phyloP scores from a whole-genome alignment of 2,888 invertebrate genomes.

The Oligia strigilis region DNA sequence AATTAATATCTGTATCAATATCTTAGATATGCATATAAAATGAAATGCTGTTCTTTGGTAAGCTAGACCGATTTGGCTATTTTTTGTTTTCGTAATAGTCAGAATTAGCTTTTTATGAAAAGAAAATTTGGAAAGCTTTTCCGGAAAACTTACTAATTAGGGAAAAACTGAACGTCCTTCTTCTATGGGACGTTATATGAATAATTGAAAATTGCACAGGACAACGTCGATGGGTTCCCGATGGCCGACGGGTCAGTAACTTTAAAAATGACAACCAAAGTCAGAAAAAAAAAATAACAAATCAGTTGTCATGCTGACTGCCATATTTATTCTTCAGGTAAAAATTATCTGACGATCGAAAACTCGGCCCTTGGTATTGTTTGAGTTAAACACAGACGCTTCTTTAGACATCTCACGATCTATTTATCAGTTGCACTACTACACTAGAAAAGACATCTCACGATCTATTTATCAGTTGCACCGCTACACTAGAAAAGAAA shows the following conservation, averaged over 20 bases:
- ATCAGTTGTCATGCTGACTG: neutral
- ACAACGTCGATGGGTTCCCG: neutral
- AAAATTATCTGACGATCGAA: neutral
- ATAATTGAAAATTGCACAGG: neutral
- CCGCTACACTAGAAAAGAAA: neutral
- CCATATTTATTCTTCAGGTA: neutral
- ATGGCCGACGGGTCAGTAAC: neutral
- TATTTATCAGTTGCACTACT: neutral
- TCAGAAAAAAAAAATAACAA: neutral
- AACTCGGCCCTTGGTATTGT: neutral
- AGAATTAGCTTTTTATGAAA: neutral
- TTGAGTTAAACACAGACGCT: neutral
- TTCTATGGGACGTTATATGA: neutral
- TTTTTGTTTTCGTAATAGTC: neutral
- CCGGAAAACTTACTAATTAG: neutral
- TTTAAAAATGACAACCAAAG: neutral
- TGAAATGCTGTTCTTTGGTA: neutral
- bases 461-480: neutral
- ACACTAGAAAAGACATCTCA: neutral
- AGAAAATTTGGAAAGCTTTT: neutral
- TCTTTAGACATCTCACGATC: neutral
- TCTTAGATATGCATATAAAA: too few relatives aligned
- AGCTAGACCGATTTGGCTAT: neutral
- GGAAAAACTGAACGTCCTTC: neutral
- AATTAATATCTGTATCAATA: neutral